A percentile compares a stretch with the other conserved stretches of the same genome.
phyloP scores from a whole-genome alignment of 2,797 vertebrate species.

The Galaxias olidus region DNA sequence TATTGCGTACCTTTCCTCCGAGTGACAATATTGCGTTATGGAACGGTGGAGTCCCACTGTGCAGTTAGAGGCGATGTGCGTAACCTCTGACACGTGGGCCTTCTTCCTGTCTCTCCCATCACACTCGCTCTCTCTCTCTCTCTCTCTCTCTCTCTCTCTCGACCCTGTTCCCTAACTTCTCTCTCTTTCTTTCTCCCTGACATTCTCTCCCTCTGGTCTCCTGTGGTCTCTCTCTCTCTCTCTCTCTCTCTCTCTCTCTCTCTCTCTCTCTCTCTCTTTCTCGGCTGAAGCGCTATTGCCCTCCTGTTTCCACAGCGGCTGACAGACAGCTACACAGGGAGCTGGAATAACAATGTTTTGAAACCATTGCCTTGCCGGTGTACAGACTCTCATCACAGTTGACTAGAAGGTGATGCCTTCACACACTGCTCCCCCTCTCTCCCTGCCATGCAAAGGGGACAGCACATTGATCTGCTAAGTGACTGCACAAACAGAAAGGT shows the following conservation, averaged over 20 bases:
- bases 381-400: neutral
- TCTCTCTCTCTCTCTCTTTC: neutral
- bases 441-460: conserved; percentile 35
- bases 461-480: conserved; percentile 54
- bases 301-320: neutral
- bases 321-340: neutral
- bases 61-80: no score
- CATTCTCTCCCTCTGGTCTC: neutral
- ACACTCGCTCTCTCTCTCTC: no score
- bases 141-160: neutral
- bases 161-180: neutral
- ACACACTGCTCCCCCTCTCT: conserved; percentile 46
- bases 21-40: no score
- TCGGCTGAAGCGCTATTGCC: no score
- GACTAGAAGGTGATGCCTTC: conserved; percentile 5
- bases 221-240: no score
- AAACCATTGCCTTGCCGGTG: neutral
- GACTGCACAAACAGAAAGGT: conserved; percentile 43
- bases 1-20: no score
- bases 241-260: neutral
- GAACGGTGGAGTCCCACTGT: no score
- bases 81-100: no score
- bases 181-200: neutral
- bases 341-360: neutral
- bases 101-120: no score